A percentile compares a stretch with the other conserved stretches of the same genome.
phyloP scores from a whole-genome alignment of 2,888 invertebrate genomes.

The Boloria euphrosyne region DNA sequence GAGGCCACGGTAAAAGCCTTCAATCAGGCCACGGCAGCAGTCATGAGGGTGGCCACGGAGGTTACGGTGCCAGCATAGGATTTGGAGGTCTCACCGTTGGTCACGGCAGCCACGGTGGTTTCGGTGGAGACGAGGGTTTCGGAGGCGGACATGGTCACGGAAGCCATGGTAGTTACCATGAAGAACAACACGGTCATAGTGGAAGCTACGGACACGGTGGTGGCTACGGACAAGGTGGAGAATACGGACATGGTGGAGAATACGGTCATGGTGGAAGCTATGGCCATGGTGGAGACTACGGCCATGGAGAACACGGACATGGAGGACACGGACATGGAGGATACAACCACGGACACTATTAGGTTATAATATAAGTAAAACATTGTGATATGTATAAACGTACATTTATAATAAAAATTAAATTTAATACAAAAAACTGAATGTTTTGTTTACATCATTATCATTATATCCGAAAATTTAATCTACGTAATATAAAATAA shows the following conservation, averaged over 20 bases:
- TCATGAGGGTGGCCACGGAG: constrained; percentile 16
- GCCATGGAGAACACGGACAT: constrained; percentile 1
- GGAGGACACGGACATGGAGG: constrained; percentile 12
- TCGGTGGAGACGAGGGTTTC: no score
- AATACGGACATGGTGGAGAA: not conserved
- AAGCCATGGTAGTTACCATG: constrained; percentile 10
- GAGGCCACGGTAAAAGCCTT: not conserved
- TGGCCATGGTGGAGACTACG: not conserved
- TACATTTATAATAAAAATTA: constrained; percentile 2
- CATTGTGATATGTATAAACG: constrained; percentile 16
- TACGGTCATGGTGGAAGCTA: not conserved
- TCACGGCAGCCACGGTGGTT: no score
- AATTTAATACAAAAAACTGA: not conserved
- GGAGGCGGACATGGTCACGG: no score
- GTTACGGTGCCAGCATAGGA: no score
- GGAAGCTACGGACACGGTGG: constrained; percentile 7
- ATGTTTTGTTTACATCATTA: no score
- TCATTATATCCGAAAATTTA: no score
- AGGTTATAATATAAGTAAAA: not conserved
- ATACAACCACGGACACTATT: constrained; percentile 31
- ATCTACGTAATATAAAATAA: no score
- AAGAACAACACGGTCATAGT: constrained; percentile 23
- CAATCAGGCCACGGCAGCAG: not conserved
- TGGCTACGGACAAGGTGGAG: constrained; percentile 3
- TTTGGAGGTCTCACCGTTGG: no score